Base-by-base conservation (phyloP, 2,888 invertebrate species). In the Philaethria dido region DNA sequence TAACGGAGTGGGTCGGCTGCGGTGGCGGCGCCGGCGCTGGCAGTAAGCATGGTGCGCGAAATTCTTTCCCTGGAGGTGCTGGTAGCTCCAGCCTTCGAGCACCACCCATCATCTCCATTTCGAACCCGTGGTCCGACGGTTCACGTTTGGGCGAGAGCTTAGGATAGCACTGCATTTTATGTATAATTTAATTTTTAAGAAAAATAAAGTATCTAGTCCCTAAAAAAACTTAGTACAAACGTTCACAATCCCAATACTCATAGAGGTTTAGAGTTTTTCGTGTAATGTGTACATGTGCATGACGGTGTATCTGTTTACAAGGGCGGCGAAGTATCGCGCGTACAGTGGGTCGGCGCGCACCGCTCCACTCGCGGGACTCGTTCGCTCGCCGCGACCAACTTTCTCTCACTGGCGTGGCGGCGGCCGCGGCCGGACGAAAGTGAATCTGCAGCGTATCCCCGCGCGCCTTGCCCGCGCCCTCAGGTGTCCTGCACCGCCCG, bases 321-420 rank as follows among this genome's bases (percentile, higher is more conserved):
- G 82, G 81, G 80, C 82, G 78, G 63, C 64, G 52, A 62, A 36
- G 72, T 69, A 70, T 71, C 65, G 79, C 84, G 86, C 84, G 86
- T 82, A 54, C 57, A 69, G 78, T 78, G 80, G 81, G 83, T 84
- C 88, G 88, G 82, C 87, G 83, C 86, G 78, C 78, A 76, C 86
- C 86, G 87, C 89, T 85, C 82, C 80, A 83, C 82, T 80, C 86
- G 89, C 90, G 90, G 84, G 87, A 90, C 85, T 89, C 89, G 92
- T 92, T 90, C 92, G 90, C 88, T 88, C 92, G 85, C 84, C 86
- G 87, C 93, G 92, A 84, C 87, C 86, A 89, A 92, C 93, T 93
- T 93, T 93, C 93, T 92, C 93, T 90, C 86, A 93, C 93, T 93
- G 93, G 89, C 90, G 86, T 85, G 86, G 86, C 87, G 84, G 84